Conservation (phyloP, 2,113 vertebrate species). For the Sceloporus tristichus region DNA sequence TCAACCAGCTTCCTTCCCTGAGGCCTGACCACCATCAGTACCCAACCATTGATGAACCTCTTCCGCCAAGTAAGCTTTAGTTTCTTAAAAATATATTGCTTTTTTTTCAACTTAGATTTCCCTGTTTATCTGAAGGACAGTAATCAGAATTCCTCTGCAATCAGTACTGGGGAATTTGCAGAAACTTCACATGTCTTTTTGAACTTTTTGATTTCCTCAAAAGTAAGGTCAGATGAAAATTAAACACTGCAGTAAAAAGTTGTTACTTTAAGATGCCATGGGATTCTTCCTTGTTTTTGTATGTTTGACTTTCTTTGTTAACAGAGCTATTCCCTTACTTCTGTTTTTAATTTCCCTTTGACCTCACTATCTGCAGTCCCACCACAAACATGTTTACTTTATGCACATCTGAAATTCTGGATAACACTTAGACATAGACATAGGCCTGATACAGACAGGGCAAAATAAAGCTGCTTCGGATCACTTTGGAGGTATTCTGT, state of each 20-base stretch:
- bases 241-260: background rate
- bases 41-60: conserved; percentile 94
- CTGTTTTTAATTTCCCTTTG: background rate
- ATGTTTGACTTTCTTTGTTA: background rate
- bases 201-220: background rate
- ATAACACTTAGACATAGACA: too few species aligned
- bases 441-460: background rate
- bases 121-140: conserved; percentile 68
- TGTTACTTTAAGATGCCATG: background rate
- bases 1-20: conserved; percentile 93
- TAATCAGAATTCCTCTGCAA: conserved; percentile 76
- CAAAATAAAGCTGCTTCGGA: too few species aligned
- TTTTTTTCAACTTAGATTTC: conserved; percentile 69
- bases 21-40: conserved; percentile 94
- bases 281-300: background rate
- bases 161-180: background rate
- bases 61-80: conserved; percentile 98
- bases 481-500: too few species aligned
- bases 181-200: background rate
- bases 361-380: background rate
- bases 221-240: background rate
- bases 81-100: conserved; percentile 71
- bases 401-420: too few species aligned
- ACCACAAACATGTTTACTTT: background rate
- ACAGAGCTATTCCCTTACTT: background rate